phyloP scores from a whole-genome alignment of 2,113 vertebrate genomes.

The Nibea coibor region DNA sequence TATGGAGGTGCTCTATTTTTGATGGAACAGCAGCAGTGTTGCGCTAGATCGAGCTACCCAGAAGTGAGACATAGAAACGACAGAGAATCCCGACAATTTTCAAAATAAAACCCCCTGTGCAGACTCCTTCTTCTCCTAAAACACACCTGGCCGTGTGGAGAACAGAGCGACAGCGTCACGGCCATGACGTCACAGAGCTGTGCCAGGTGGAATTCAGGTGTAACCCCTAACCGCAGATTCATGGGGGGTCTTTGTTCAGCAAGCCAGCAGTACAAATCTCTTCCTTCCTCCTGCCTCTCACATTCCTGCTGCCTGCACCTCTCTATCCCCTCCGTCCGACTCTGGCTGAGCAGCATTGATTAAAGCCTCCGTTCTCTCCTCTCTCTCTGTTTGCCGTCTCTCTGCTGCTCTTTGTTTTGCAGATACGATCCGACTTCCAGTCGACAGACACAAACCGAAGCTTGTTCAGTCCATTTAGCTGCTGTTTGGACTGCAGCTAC shows the following conservation, averaged over 20 bases:
- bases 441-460: constrained; percentile 68
- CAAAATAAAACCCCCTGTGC: too few species aligned
- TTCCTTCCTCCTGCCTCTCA: neutral
- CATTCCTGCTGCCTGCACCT: constrained; percentile 8
- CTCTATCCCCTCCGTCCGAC: constrained; percentile 2
- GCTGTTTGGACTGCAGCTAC: constrained; percentile 63
- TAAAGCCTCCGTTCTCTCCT: constrained; percentile 36
- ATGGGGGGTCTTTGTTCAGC: neutral
- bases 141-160: too few species aligned
- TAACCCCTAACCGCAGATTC: neutral
- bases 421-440: constrained; percentile 66
- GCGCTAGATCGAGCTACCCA: too few species aligned
- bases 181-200: too few species aligned
- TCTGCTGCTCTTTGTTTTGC: constrained; percentile 66
- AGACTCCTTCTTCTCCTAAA: too few species aligned
- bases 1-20: too few species aligned
- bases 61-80: too few species aligned
- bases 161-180: too few species aligned
- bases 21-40: too few species aligned
- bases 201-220: too few species aligned
- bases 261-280: neutral
- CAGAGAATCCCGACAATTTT: too few species aligned
- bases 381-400: constrained; percentile 36
- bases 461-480: constrained; percentile 70
- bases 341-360: constrained; percentile 52